Percentiles rank a stretch among this genome's conserved stretches.
Evolutionary conservation across 2,113 vertebrate species (phyloP).

Genomic region (Prinia subflava): DNA sequence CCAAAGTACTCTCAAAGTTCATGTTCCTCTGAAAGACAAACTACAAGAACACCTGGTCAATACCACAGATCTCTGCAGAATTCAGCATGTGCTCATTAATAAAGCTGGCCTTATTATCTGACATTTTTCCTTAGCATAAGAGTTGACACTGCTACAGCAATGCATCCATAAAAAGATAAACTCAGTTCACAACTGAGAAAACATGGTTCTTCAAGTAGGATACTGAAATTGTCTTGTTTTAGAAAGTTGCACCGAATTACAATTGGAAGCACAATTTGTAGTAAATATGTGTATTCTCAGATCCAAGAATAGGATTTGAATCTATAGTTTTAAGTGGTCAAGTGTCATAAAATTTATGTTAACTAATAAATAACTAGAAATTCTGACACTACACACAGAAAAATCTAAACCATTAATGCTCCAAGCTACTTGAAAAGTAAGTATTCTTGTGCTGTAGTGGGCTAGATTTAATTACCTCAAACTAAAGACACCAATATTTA

Average conservation of each 20-base stretch:
- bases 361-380: neutral
- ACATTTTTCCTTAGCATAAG: neutral
- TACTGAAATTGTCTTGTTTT: neutral
- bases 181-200: neutral
- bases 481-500: neutral
- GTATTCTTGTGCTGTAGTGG: neutral
- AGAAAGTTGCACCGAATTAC: neutral
- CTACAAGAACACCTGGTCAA: neutral
- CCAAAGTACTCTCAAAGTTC: neutral
- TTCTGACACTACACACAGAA: neutral
- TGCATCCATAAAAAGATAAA: neutral
- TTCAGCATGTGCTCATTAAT: neutral
- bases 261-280: neutral
- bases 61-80: fast-evolving
- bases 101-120: neutral
- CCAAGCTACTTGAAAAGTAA: neutral
- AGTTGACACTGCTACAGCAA: neutral
- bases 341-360: neutral
- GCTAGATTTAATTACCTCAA: neutral
- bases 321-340: neutral
- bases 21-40: neutral
- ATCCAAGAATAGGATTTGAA: neutral
- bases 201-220: neutral
- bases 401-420: neutral
- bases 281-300: neutral